Conservation (phyloP, 2,797 vertebrate genomes). For the Pelochelys cantorii region DNA sequence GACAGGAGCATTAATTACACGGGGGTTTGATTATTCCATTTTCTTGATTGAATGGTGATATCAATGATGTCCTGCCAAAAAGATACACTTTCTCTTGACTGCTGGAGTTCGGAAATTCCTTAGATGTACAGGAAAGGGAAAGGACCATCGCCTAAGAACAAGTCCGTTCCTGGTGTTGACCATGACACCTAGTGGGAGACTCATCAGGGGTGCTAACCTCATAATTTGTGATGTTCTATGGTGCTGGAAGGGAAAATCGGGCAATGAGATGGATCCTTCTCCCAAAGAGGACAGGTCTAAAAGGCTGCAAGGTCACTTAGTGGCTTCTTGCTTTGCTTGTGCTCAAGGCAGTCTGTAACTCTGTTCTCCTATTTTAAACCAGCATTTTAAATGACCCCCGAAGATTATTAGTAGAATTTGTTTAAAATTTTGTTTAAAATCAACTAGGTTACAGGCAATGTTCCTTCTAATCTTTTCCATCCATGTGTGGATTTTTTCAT, state of each 20-base stretch:
- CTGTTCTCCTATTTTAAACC: not conserved
- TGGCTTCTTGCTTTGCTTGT: not conserved
- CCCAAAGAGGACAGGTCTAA: not conserved
- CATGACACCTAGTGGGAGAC: rapidly evolving
- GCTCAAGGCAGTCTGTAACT: rapidly evolving
- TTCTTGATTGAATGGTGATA: not conserved
- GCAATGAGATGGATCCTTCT: not conserved
- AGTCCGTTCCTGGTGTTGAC: not conserved
- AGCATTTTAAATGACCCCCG: not conserved
- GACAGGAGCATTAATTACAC: not conserved
- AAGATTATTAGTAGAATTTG: not conserved
- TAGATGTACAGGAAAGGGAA: no score
- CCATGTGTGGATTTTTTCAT: no score
- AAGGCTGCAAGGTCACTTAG: not conserved
- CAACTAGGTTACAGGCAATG: not conserved
- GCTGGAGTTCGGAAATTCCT: not conserved
- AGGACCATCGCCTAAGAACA: not conserved
- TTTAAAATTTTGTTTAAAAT: rapidly evolving
- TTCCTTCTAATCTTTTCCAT: no score
- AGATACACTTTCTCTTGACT: not conserved
- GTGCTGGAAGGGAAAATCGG: not conserved
- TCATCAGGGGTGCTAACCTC: not conserved
- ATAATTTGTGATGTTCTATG: rapidly evolving
- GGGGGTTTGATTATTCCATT: not conserved
- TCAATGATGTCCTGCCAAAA: not conserved